Percentiles rank a stretch among this genome's conserved stretches.
phyloP scores from a whole-genome alignment of 1,140 invertebrate genomes.

The Ceratina calcarata region DNA sequence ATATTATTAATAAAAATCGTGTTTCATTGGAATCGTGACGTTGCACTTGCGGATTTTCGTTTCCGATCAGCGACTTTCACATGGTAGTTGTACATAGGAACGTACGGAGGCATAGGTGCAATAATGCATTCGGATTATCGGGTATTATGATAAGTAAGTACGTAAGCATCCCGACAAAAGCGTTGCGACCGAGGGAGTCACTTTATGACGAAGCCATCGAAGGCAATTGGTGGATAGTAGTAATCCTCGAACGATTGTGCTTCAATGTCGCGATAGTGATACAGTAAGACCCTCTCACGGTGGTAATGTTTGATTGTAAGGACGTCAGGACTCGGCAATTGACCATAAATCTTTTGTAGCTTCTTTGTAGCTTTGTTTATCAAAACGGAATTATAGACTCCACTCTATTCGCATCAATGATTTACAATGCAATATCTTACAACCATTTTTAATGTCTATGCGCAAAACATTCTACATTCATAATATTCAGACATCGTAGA shows the following conservation, averaged over 20 bases:
- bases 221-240: constrained; percentile 24
- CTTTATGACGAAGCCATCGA: constrained; percentile 48
- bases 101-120: constrained; percentile 24
- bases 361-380: no score
- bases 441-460: no score
- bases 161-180: constrained; percentile 38
- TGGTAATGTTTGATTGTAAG: constrained; percentile 20
- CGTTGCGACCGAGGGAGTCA: constrained; percentile 21
- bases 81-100: background rate
- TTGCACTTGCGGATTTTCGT: constrained; percentile 38
- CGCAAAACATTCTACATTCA: no score
- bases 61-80: constrained; percentile 7
- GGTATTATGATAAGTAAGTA: constrained; percentile 47
- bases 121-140: constrained; percentile 53
- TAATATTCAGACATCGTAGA: no score
- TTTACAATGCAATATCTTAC: no score
- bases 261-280: constrained; percentile 40
- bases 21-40: constrained; percentile 20
- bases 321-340: background rate
- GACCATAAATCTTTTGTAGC: no score
- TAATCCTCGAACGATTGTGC: constrained; percentile 52
- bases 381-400: no score
- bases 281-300: constrained; percentile 42
- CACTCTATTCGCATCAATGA: no score
- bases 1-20: constrained; percentile 20